Percentiles rank a stretch among this genome's conserved stretches.
These are phyloP conservation scores for Coregonus clupeaformis DNA, from an alignment of 2,113 vertebrate genomes.

Conservation along the genomic window DNA sequence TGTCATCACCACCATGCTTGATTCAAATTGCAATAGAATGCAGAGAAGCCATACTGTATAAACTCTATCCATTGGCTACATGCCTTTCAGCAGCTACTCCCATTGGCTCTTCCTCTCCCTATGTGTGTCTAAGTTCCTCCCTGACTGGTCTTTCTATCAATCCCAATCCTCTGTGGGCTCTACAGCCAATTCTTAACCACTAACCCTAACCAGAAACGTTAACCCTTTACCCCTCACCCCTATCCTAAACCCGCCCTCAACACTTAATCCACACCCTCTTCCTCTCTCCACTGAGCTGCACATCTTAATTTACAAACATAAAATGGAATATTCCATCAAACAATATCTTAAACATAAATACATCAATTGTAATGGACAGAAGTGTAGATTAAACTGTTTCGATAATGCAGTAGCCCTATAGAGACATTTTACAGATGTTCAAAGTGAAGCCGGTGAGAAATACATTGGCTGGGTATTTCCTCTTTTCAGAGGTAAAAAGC, in stretches of 20 bases:
- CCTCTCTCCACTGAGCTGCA: not conserved
- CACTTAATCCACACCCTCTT: not conserved
- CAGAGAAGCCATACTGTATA: not conserved
- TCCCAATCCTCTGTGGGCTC: slow-evolving; percentile 65
- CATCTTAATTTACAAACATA: not conserved
- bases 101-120: slow-evolving; percentile 16
- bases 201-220: not conserved
- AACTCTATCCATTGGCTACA: slow-evolving; percentile 6
- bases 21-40: slow-evolving; percentile 1
- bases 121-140: slow-evolving; percentile 43
- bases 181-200: slow-evolving; percentile 12
- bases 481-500: not conserved
- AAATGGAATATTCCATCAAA: slow-evolving; percentile 1
- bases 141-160: slow-evolving; percentile 53
- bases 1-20: not conserved
- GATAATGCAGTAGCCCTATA: not conserved
- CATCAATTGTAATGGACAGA: not conserved
- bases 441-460: not conserved
- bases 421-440: not conserved
- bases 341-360: slow-evolving; percentile 10
- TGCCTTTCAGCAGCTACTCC: slow-evolving; percentile 12
- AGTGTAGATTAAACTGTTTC: not conserved
- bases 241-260: not conserved
- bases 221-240: not conserved
- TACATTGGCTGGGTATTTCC: not conserved